Conservation (phyloP, 2,797 vertebrate species). For the Typhlichthys subterraneus region DNA sequence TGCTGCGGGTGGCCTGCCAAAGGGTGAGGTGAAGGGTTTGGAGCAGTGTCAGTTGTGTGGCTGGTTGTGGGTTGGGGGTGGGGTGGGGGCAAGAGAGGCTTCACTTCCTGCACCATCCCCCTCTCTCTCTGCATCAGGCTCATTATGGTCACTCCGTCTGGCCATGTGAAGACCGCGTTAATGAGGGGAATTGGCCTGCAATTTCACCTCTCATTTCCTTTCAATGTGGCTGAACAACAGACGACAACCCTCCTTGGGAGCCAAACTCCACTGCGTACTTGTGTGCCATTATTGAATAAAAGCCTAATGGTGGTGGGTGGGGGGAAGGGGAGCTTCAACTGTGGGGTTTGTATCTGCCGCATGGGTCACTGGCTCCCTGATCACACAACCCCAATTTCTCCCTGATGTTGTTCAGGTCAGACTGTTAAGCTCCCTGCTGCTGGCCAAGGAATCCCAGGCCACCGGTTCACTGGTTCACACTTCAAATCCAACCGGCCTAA, state of each 20-base stretch:
- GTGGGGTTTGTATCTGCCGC: conserved; percentile 44
- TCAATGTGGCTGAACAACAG: conserved; percentile 65
- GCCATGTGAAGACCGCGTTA: conserved; percentile 66
- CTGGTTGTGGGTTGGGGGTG: not conserved
- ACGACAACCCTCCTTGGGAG: conserved; percentile 44
- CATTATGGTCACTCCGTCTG: conserved; percentile 69
- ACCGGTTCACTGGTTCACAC: conserved; percentile 63
- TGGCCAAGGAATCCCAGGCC: conserved; percentile 36
- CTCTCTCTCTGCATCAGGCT: conserved; percentile 44
- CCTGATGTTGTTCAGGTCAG: conserved; percentile 51
- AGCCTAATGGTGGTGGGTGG: conserved; percentile 40
- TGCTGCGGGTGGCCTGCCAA: conserved; percentile 27
- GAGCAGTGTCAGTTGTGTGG: conserved; percentile 14
- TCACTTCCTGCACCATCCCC: conserved; percentile 23
- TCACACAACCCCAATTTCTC: conserved; percentile 57
- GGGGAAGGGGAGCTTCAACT: conserved; percentile 47
- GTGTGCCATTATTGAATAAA: conserved; percentile 61
- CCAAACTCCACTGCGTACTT: conserved; percentile 40
- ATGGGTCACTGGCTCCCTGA: conserved; percentile 50
- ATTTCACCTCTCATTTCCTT: conserved; percentile 75
- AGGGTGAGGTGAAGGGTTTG: conserved; percentile 27
- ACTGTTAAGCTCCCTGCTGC: conserved; percentile 56
- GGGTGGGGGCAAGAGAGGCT: conserved; percentile 27
- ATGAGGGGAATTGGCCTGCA: conserved; percentile 71
- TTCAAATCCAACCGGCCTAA: conserved; percentile 47